A percentile compares a stretch with the other conserved stretches of the same genome.
Conservation (phyloP, 2,888 invertebrate species). For the Tridacna crocea region DNA sequence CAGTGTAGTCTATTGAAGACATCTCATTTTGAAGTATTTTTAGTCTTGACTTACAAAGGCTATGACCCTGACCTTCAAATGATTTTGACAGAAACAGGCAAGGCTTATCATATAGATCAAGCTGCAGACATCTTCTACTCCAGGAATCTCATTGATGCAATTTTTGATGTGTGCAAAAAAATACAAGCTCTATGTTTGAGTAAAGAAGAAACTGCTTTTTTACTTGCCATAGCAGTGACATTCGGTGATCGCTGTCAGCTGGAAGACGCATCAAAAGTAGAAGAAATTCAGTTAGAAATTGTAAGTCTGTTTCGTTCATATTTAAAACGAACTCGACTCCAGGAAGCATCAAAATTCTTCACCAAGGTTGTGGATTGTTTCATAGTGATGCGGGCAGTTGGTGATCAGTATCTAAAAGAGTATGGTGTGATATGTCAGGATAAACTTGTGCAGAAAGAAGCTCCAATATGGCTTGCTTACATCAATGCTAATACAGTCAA, state of each 20-base stretch:
- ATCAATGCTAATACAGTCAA: slow-evolving; percentile 56
- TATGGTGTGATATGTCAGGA: slow-evolving; percentile 64
- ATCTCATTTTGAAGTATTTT: slow-evolving; percentile 63
- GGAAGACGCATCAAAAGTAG: slow-evolving; percentile 49
- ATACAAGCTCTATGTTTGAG: slow-evolving; percentile 51
- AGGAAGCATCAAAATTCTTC: slow-evolving; percentile 47
- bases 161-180: slow-evolving; percentile 63
- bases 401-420: slow-evolving; percentile 61
- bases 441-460: slow-evolving; percentile 63
- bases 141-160: slow-evolving; percentile 59
- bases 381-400: slow-evolving; percentile 60
- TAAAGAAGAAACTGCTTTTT: slow-evolving; percentile 59
- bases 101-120: slow-evolving; percentile 63
- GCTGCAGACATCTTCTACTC: slow-evolving; percentile 64
- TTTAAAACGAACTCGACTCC: slow-evolving; percentile 38
- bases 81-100: slow-evolving; percentile 62
- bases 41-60: slow-evolving; percentile 59
- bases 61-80: slow-evolving; percentile 61
- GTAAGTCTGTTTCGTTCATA: slow-evolving; percentile 50
- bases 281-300: slow-evolving; percentile 59
- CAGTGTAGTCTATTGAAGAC: slow-evolving; percentile 63
- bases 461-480: slow-evolving; percentile 63
- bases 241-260: slow-evolving; percentile 59
- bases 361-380: slow-evolving; percentile 64
- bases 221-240: slow-evolving; percentile 61